Evolutionary conservation across 2,113 vertebrate species (phyloP).

Genomic region (Glaucomys volans): DNA sequence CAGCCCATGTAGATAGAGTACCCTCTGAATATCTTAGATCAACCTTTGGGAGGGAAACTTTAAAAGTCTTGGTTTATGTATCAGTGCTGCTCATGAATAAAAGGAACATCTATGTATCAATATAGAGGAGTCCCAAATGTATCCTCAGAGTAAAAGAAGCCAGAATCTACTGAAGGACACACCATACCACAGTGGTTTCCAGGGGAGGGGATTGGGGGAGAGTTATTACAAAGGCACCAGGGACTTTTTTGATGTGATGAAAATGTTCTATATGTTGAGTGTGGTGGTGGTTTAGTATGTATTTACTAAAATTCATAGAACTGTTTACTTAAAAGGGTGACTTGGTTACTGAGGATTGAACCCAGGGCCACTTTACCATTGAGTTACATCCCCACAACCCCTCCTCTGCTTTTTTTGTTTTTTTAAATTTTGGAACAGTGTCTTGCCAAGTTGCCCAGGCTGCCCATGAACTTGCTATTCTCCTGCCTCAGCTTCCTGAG

Average conservation of each 20-base stretch:
- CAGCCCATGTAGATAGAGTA: neutral
- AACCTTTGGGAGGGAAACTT: neutral
- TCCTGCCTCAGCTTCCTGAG: too few species aligned
- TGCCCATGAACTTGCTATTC: too few species aligned
- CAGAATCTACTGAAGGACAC: neutral
- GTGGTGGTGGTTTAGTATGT: neutral
- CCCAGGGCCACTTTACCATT: too few species aligned
- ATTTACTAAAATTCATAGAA: constrained; percentile 18
- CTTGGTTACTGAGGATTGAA: too few species aligned
- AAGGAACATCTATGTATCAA: neutral
- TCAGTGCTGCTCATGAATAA: neutral
- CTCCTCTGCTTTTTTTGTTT: too few species aligned
- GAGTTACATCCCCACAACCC: too few species aligned
- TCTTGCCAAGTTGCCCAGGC: too few species aligned
- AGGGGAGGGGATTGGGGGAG: neutral
- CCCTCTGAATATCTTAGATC: neutral
- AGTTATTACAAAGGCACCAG: neutral
- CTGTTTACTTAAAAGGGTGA: constrained; percentile 7
- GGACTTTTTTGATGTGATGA: neutral
- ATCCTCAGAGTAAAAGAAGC: neutral
- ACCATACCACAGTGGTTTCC: neutral
- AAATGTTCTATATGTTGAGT: neutral
- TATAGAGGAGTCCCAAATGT: neutral
- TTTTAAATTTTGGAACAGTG: too few species aligned
- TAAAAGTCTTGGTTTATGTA: neutral